phyloP scores from a whole-genome alignment of 2,888 invertebrate genomes.

The Listrodromus nycthemerus region DNA sequence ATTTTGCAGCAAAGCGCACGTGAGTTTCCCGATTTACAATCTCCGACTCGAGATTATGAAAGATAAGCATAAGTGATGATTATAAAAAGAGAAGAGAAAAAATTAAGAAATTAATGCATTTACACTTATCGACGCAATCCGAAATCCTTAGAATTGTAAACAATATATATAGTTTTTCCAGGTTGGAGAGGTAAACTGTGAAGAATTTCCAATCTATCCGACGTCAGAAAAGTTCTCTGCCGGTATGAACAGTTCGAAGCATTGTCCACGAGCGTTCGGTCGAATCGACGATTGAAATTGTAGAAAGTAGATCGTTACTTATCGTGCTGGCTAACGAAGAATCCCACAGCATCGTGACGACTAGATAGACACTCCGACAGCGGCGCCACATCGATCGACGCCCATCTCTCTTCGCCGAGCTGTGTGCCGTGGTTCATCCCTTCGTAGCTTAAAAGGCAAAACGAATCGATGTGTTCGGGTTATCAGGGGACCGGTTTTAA shows the following conservation, averaged over 20 bases:
- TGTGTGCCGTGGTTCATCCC: not conserved
- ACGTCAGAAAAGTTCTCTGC: constrained; percentile 13
- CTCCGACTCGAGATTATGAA: not conserved
- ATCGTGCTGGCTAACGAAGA: constrained; percentile 6
- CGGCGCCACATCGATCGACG: not conserved
- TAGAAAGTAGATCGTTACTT: not conserved
- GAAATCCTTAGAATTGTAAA: not conserved
- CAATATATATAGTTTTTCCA: constrained; percentile 16
- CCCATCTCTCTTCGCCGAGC: not conserved
- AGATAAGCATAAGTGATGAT: not conserved
- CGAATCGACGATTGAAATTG: constrained; percentile 10
- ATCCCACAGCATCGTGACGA: constrained; percentile 14
- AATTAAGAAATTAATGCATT: not conserved
- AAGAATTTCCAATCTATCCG: constrained; percentile 28
- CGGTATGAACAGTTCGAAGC: not conserved
- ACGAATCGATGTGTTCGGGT: not conserved
- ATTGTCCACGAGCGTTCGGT: constrained; percentile 15
- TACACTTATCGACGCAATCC: not conserved
- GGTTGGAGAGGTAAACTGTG: not conserved
- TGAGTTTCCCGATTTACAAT: constrained; percentile 3
- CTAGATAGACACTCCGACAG: not conserved
- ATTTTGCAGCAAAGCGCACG: constrained; percentile 14
- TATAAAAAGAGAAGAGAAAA: not conserved
- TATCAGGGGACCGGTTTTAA: not conserved
- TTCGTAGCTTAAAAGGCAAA: not conserved